phyloP scores from a whole-genome alignment of 2,888 invertebrate species.

The Ochropleura leucogaster region DNA sequence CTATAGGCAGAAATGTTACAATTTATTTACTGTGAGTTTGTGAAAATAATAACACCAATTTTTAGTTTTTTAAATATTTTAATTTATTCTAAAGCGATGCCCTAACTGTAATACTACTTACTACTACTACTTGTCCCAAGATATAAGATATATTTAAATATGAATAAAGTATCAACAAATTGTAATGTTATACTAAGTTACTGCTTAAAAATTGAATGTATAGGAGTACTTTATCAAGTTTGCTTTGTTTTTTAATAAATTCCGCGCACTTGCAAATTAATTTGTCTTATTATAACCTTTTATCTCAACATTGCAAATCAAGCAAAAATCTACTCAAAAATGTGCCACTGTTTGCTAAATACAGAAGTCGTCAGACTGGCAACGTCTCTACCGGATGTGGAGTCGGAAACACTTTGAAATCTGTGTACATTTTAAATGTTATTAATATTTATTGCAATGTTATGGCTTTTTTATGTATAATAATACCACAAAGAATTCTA shows the following conservation, averaged over 20 bases:
- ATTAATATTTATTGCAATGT: neutral
- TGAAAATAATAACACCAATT: neutral
- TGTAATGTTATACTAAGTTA: neutral
- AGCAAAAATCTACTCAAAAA: conserved; percentile 52
- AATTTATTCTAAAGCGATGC: neutral
- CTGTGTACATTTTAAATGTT: conserved; percentile 36
- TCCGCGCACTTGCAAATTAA: neutral
- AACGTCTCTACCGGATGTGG: conserved; percentile 82
- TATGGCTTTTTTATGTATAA: fast-evolving
- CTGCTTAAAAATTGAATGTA: neutral
- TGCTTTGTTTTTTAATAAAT: neutral
- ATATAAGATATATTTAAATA: too few species aligned
- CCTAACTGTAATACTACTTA: too few species aligned
- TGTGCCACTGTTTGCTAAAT: conserved; percentile 84
- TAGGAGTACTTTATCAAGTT: neutral
- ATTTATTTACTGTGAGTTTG: conserved; percentile 2
- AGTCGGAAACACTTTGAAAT: conserved; percentile 66
- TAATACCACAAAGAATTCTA: neutral
- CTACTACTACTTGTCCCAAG: too few species aligned
- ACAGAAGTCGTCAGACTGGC: conserved; percentile 89
- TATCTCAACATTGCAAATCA: conserved; percentile 37
- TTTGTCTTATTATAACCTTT: conserved; percentile 15
- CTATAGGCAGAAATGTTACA: conserved; percentile 48
- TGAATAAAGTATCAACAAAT: neutral
- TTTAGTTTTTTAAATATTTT: neutral